These are phyloP conservation scores for Catocala sponsa DNA, from an alignment of 2,888 invertebrate species.

Conservation along the genomic window DNA sequence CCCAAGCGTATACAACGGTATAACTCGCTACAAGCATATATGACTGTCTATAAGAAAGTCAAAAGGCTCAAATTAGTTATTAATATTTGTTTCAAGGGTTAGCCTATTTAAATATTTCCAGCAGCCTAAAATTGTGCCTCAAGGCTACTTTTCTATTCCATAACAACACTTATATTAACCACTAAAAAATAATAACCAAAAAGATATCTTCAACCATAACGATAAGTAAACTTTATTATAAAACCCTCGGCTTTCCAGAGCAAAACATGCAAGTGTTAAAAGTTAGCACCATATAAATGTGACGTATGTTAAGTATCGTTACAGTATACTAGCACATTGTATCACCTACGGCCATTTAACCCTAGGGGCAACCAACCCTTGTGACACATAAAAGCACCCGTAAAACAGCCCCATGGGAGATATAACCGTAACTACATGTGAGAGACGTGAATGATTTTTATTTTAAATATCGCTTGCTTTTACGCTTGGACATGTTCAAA, in stretches of 20 bases:
- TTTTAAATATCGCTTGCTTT: constrained; percentile 24
- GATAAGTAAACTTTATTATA: not conserved
- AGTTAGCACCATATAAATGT: constrained; percentile 26
- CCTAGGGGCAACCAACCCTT: constrained; percentile 36
- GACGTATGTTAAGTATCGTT: constrained; percentile 29
- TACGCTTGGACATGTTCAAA: not conserved
- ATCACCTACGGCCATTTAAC: constrained; percentile 41
- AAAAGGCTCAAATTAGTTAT: no score
- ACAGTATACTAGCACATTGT: constrained; percentile 38
- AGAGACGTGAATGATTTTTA: constrained; percentile 29
- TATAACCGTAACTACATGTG: constrained; percentile 34
- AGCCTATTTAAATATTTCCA: no score
- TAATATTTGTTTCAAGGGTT: no score
- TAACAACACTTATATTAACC: no score
- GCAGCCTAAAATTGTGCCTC: no score
- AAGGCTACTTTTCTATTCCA: no score
- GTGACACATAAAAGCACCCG: constrained; percentile 38
- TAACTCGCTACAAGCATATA: no score
- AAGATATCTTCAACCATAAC: not conserved
- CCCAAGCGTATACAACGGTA: no score
- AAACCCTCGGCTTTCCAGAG: constrained; percentile 4
- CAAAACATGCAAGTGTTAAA: constrained; percentile 12
- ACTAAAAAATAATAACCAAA: no score
- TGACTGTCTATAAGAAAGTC: no score
- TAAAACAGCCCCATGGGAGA: constrained; percentile 29